Evolutionary conservation across 2,113 vertebrate genomes (phyloP).

Genomic region (Rutilus rutilus): DNA sequence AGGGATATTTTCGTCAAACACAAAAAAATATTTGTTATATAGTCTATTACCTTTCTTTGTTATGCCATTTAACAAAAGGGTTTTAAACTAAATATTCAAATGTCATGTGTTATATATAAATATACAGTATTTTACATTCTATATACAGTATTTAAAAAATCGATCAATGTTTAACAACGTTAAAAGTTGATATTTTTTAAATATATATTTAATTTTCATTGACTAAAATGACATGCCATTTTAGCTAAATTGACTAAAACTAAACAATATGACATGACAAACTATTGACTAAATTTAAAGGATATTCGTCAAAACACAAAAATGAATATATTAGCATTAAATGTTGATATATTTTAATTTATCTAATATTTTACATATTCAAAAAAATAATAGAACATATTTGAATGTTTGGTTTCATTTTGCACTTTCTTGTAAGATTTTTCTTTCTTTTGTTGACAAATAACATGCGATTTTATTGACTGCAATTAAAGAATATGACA

Average conservation of each 20-base stretch:
- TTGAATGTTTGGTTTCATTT: neutral
- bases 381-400: neutral
- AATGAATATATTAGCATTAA: neutral
- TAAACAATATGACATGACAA: neutral
- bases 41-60: too few relatives aligned
- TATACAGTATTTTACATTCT: neutral
- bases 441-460: neutral
- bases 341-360: too few relatives aligned
- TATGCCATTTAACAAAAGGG: too few relatives aligned
- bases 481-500: neutral
- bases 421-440: neutral
- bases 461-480: neutral
- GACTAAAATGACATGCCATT: neutral
- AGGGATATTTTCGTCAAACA: neutral
- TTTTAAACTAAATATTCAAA: too few relatives aligned
- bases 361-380: neutral
- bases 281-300: neutral
- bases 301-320: neutral
- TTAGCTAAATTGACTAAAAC: neutral
- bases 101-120: neutral
- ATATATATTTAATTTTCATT: neutral
- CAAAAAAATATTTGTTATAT: too few relatives aligned
- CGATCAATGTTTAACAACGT: too few relatives aligned
- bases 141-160: neutral
- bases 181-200: too few relatives aligned